Conservation (phyloP, 2,797 vertebrate species). For the Typhlichthys subterraneus region DNA sequence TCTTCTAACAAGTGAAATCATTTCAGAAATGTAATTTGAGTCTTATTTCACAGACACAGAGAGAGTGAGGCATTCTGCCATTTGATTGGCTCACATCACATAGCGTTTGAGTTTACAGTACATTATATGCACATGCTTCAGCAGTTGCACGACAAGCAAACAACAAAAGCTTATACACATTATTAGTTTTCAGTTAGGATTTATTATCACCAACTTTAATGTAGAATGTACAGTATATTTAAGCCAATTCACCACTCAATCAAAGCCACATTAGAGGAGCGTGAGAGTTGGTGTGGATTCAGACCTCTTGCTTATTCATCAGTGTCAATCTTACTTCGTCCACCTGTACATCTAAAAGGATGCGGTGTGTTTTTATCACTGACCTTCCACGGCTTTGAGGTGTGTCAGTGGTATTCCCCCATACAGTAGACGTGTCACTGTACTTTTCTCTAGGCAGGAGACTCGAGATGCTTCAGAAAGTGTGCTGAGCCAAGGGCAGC, state of each 20-base stretch:
- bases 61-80: not conserved
- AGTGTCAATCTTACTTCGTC: too few relatives aligned
- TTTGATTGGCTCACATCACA: constrained; percentile 1
- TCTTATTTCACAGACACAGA: constrained; percentile 3
- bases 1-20: constrained; percentile 2
- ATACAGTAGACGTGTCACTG: not conserved
- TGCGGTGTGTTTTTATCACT: not conserved
- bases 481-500: constrained; percentile 12
- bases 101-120: not conserved
- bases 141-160: not conserved
- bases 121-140: not conserved
- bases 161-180: not conserved
- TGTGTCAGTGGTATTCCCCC: too few relatives aligned
- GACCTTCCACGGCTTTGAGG: too few relatives aligned
- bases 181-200: too few relatives aligned
- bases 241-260: too few relatives aligned
- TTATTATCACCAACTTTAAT: too few relatives aligned
- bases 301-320: too few relatives aligned
- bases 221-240: too few relatives aligned
- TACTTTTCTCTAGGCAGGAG: not conserved
- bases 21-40: not conserved
- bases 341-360: too few relatives aligned
- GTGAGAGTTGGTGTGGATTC: too few relatives aligned
- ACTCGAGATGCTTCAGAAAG: constrained; percentile 10
- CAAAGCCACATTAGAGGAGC: too few relatives aligned